Evolutionary conservation across 2,113 vertebrate genomes (phyloP).

Genomic region (Gallinago jamesoni): DNA sequence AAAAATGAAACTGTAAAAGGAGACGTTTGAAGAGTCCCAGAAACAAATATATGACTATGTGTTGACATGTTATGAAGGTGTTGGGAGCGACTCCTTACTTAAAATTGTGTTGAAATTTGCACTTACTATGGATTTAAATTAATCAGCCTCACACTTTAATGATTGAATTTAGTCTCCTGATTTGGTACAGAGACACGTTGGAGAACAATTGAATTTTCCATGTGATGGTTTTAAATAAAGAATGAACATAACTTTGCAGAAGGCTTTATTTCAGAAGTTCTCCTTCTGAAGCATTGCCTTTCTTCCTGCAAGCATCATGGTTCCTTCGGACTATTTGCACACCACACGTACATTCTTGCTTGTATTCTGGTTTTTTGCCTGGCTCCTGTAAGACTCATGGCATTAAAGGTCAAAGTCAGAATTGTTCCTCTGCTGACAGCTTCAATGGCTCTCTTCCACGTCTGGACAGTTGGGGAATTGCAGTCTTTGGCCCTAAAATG

Average conservation of each 20-base stretch:
- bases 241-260: not conserved
- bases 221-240: slow-evolving; percentile 10
- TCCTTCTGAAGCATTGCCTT: not conserved
- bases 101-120: slow-evolving; percentile 66
- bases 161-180: slow-evolving; percentile 39
- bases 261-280: not conserved
- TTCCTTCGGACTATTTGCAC: not conserved
- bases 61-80: slow-evolving; percentile 71
- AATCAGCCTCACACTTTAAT: slow-evolving; percentile 59
- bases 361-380: not conserved
- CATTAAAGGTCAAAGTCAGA: not conserved
- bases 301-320: not conserved
- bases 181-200: not conserved
- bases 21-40: slow-evolving; percentile 67
- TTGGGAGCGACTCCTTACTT: slow-evolving; percentile 61
- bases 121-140: slow-evolving; percentile 65
- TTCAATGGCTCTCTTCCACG: not conserved
- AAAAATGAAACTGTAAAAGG: slow-evolving; percentile 44
- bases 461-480: not conserved
- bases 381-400: not conserved
- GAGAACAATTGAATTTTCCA: slow-evolving; percentile 58
- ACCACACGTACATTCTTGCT: fast-evolving
- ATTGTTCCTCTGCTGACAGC: not conserved
- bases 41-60: slow-evolving; percentile 69
- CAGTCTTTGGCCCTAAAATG: not conserved